Evolutionary conservation across 2,888 invertebrate genomes (phyloP), one percentile per base, ranked within the genome.

Genomic region (Diloba caeruleocephala): DNA sequence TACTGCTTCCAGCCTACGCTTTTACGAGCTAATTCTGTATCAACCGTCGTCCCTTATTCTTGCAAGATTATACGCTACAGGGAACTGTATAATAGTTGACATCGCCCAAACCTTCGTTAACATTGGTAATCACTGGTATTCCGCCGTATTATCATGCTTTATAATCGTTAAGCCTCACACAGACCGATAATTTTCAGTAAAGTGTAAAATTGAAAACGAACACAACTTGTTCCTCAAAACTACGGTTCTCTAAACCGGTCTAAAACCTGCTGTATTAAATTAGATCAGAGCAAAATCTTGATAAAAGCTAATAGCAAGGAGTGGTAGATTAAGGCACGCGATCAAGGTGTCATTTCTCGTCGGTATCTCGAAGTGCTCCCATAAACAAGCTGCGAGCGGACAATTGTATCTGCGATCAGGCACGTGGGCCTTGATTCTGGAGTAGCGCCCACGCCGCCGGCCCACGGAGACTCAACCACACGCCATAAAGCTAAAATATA

Each of bases 401-500:
- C 88, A 89, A 90, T 87, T 77, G 84, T 88, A 90, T 90, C 90
- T 87, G 80, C 79, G 80, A 91, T 89, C 91, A 71, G 82, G 86
- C 88, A 88, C 87, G 89, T 88, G 90, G 89, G 90, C 85, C 55
- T 83, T 78, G 78, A 81, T 86, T 88, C 87, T 89, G 89, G 89
- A 89, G 90, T 86, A 90, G 88, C 92, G 84, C 92, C 92, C 89
- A 92, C 92, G 88, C 84, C 63, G 74, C 81, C 79, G 73, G 71
- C 74, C 78, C 75, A 74, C 62, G 60, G 63, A 58, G 43, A 42
- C 58, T 26, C 76, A 71, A 71, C 72, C 78, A 81, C 77, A 74
- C 78, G 80, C 82, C 84, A 84, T 89, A 89, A 89, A 88, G 82
- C 82, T 80, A 71, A 84, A 83, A 88, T 87, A 89, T 88, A 89